Base-by-base conservation (phyloP, 2,113 vertebrate species). In the Parotia lawesii region DNA sequence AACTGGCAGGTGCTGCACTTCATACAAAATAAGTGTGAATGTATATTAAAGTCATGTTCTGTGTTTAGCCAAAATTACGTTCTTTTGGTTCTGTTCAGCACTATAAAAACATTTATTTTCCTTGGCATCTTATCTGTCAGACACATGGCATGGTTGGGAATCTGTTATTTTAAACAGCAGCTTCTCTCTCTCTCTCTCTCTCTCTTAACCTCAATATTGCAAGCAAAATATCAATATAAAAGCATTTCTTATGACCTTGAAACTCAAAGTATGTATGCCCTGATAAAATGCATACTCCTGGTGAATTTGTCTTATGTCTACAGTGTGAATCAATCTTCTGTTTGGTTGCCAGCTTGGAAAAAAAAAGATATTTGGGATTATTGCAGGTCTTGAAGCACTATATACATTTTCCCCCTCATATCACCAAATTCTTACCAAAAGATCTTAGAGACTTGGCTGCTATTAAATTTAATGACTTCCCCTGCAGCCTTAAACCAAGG, bases 161-260 rank as follows among this genome's bases (percentile, higher is more conserved):
- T 87, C 84, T 93, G 85, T 95, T 93, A 94, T 95, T 97, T 96
- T 97, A 96, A 96, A 93, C 91, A 93, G 94, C 42, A 47, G 15
- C 58, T 94, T 92, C 87, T 94, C 91, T 87, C 80, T 37, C 37
- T 87, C 66, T 84, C n/a, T 71, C 44, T 90, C 82, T 94, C 90
- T 93, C 89, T 69, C 64, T 70, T 73, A 95, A 93, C 85, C 74
- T 86, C 84, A 73, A 54, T 71, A 53, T 69, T 9, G 27, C 45
- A 71, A 94, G 91, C 20, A 81, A 96, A 82, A 93, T 89, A 78
- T 85, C 95, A 94, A 53, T 85, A 88, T 62, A 93, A 86, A 85
- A 93, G 85, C 74, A 83, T 77, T 91, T 88, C 69, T 71, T 60
- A 80, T 94, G 95, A 97, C 94, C 95, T 96, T 96, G 95, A 97